Conservation (phyloP, 2,888 invertebrate species). For the Orgyia antiqua region DNA sequence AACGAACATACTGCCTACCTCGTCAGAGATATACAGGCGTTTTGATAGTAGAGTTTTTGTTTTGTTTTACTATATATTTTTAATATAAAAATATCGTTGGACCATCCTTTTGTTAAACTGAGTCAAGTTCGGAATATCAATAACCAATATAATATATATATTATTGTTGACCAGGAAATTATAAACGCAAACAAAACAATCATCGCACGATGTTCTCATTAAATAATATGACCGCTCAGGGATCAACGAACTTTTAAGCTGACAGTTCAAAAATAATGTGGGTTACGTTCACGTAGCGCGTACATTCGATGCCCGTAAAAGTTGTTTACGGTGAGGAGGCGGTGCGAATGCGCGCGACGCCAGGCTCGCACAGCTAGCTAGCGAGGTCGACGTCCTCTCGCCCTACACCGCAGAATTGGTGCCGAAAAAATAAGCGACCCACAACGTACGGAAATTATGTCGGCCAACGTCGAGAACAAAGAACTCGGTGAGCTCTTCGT, state of each 20-base stretch:
- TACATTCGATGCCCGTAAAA: conserved; percentile 74
- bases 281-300: conserved; percentile 76
- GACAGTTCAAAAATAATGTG: conserved; percentile 77
- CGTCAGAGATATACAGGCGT: no score
- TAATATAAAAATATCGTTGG: no score
- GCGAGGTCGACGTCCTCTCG: conserved; percentile 56
- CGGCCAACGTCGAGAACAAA: conserved; percentile 64
- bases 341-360: conserved; percentile 28
- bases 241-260: conserved; percentile 73
- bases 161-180: conserved; percentile 52
- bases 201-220: conserved; percentile 63
- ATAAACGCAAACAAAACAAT: conserved; percentile 49
- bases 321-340: conserved; percentile 65
- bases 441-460: conserved; percentile 63
- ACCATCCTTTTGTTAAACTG: no score
- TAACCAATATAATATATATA: no score
- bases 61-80: no score
- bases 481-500: conserved; percentile 34
- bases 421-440: conserved; percentile 74
- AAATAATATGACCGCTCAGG: conserved; percentile 58
- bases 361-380: conserved; percentile 41
- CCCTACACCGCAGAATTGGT: conserved; percentile 61
- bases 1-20: no score
- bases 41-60: no score
- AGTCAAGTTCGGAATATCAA: no score